Evolutionary conservation across 53 echinoderm and acorn worm genomes (phyloP), one percentile per base, ranked within the genome.

Genomic region (Apostichopus leukothele): DNA sequence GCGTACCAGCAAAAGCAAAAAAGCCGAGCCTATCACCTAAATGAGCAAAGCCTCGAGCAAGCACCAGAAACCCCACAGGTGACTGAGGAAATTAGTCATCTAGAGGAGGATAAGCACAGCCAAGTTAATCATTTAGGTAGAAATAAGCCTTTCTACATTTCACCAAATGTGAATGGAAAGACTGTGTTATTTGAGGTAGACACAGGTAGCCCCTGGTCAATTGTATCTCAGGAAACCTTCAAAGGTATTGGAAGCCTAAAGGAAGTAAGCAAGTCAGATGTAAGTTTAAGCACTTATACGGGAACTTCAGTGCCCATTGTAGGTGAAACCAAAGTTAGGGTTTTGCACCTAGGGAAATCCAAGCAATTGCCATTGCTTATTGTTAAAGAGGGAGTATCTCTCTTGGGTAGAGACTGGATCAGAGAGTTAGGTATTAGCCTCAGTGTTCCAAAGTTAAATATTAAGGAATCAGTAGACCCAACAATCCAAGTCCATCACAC

Each of bases 391-490:
- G 93, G 93, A 52, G 76, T 54, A 67, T 83, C 74, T 53, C 75
- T 94, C 21, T 25, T 94, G 3, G 94, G 92, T 23, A 71, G 92
- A 86, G 89, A 94, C 11, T 94, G 94, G 90, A 63, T 94, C 13
- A 53, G 75, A 18, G 79, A 77, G 51, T 78, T 79, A 67, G 78
- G 66, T 21, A 79, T 89, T 50, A 54, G 16, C 4, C 0, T 73
- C 10, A 27, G 14, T 50, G 8, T 51, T 39, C 50, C 21, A 23
- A 19, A 25, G 25, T 25, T 25, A 25, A 0, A 25, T 25, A 25
- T 25, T 25, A 25, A 25, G 25, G 16, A 68, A 1, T 6, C 5
- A 11, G 78, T 6, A 5, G 5, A 5, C 2, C 9, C 19, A 5
- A 23, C 19, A 50, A 9, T 3, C 51, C 78, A 19, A 19, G 11